phyloP scores from a whole-genome alignment of 2,797 vertebrate genomes.

The Acipenser transmontanus region DNA sequence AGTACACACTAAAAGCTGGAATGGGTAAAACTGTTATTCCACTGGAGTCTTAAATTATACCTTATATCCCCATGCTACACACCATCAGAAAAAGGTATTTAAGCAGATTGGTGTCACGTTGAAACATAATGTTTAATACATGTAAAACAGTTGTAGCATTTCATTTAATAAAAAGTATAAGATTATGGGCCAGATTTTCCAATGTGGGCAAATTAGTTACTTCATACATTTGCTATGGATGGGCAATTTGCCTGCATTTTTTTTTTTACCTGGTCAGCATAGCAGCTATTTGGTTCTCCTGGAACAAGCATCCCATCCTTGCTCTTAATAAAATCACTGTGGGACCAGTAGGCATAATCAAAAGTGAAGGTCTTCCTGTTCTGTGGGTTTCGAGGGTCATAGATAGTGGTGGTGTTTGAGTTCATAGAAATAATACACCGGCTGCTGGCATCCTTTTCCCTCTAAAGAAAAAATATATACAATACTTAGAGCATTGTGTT shows the following conservation, averaged over 20 bases:
- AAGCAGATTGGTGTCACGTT: too few relatives aligned
- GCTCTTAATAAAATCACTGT: constrained; percentile 55
- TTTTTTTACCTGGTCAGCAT: constrained; percentile 59
- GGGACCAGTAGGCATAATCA: constrained; percentile 70
- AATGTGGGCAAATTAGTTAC: too few relatives aligned
- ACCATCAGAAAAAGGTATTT: too few relatives aligned
- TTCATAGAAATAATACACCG: constrained; percentile 63
- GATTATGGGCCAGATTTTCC: too few relatives aligned
- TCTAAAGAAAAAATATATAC: constrained; percentile 31
- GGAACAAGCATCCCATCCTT: constrained; percentile 51
- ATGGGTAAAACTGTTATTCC: too few relatives aligned
- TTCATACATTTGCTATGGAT: too few relatives aligned
- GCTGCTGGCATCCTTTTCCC: constrained; percentile 68
- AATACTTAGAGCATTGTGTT: background rate
- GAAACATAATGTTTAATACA: background rate
- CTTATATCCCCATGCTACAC: too few relatives aligned
- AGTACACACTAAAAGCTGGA: too few relatives aligned
- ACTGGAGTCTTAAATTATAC: too few relatives aligned
- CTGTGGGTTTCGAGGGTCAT: constrained; percentile 57
- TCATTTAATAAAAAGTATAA: too few relatives aligned
- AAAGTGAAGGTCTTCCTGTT: constrained; percentile 62
- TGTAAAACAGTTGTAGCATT: too few relatives aligned
- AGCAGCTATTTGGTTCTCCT: constrained; percentile 59
- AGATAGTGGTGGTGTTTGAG: constrained; percentile 57
- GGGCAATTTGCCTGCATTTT: background rate